Base-by-base conservation (phyloP, 2,113 vertebrate genomes). In the Aramus guarauna region DNA sequence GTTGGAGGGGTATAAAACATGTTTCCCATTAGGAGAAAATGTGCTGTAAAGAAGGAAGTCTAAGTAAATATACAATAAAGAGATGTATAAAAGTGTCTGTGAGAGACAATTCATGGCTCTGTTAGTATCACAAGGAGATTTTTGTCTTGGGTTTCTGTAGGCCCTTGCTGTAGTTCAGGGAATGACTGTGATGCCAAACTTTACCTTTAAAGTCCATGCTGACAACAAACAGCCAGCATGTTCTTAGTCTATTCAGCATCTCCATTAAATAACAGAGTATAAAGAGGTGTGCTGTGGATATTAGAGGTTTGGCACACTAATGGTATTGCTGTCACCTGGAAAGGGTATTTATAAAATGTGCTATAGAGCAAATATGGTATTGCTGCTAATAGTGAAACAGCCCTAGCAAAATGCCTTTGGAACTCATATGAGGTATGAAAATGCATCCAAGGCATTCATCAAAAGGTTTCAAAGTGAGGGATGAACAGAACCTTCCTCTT, bases 1-100 rank as follows among this genome's bases (percentile, higher is more conserved):
- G 36, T 60, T 95, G 72, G 52, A 89, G 59, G 41, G 18, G 36
- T 72, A 91, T 96, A 91, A 96, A 95, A 85, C 43, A 32, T 59
- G 22, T 81, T 94, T 95, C 59, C 59, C 2, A 6, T 93, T 94
- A 92, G 80, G 55, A 92, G 75, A 85, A 95, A 91, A 78, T 82
- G 66, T 82, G 71, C 59, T 64, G 48, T 94, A 87, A 87, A 92
- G 73, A 67, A 72, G 56, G 83, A 95, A 87, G 43, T 74, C 90
- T 80, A 96, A 96, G 85, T 97, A 96, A 96, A 97, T 96, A 74
- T 34, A 67, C 69, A 91, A 77, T 87, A 90, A 92, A 89, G 78
- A 90, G 77, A 88, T 90, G 74, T 93, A 87, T 92, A 81, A 95
- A 97, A 87, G n/a, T 90, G 89, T 92, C 88, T 77, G 29, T 34